Conservation (phyloP, 2,888 invertebrate genomes). For the Alentia gelatinosa region DNA sequence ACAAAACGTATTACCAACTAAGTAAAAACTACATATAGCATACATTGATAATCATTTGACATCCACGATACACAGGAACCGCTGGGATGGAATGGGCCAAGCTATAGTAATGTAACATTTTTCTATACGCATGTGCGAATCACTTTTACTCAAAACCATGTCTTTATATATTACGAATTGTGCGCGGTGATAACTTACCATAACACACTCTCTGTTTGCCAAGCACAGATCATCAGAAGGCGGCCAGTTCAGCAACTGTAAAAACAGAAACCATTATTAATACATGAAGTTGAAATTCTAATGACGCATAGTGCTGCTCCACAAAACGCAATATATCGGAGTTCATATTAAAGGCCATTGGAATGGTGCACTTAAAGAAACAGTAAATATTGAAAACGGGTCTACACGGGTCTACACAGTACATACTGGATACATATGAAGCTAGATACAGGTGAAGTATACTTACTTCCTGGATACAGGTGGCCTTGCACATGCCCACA, state of each 20-base stretch:
- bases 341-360: no score
- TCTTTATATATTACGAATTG: no score
- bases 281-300: neutral
- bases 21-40: no score
- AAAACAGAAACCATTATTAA: neutral
- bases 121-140: neutral
- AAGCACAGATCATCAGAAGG: slow-evolving; percentile 6
- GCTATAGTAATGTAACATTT: neutral
- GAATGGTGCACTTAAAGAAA: neutral
- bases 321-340: no score
- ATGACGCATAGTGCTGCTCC: neutral
- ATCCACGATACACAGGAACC: no score
- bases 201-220: neutral
- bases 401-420: no score
- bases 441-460: neutral
- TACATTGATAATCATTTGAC: no score
- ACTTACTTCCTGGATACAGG: slow-evolving; percentile 5
- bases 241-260: neutral
- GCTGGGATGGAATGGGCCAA: neutral
- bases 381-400: neutral
- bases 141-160: neutral
- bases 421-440: neutral
- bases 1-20: no score
- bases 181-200: neutral
- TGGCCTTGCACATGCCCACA: slow-evolving; percentile 6